Base-by-base conservation (phyloP, 2,113 vertebrate species). In the Anser brachyrhynchus region DNA sequence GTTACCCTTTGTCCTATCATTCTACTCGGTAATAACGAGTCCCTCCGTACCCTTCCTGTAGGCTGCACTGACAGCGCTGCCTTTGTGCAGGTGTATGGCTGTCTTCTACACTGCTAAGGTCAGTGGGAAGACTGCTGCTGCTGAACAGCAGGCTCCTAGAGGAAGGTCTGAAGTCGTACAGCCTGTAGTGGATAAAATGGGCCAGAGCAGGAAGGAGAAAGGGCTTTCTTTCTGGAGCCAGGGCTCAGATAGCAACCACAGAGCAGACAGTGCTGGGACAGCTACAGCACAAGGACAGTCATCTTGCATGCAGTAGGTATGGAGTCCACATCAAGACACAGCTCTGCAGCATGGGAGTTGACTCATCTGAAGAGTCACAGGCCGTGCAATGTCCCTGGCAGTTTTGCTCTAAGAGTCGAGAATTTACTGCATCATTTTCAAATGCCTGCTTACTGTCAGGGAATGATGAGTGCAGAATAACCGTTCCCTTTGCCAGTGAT, bases 291-390 rank as follows among this genome's bases (percentile, higher is more conserved):
- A 75, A 3, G 33, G 51, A 64, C 26, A 61, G 15, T 70, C 33
- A 75, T 39, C 20, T 35, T 23, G 5, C 4, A 6, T 86, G 26
- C 23, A 54, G 21, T 19, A 84, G 8, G 17, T 69, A 28, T 26
- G 31, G 28, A 52, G 19, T 54, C 5, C 9, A n/a, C 37, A 58
- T 9, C 37, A 77, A 59, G 43, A 64, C 0, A 1, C 1, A 3
- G 7, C 6, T 37, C 28, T 80, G 76, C 15, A 49, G 12, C 6
- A 73, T 0, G 66, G 16, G 14, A 61, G 9, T 2, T 52, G 31
- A 91, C 18, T 31, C 1, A 1, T 19, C 31, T 66, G 39, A 20
- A 29, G 26, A 19, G 35, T 51, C 26, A 29, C 7, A 21, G 29
- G 8, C 33, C 33, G 11, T 61, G 18, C 31, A 3, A 57, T 76